Percentiles rank a stretch among this genome's conserved stretches.
Conservation (phyloP, 2,797 vertebrate species). For the Enteromius thamalakanensis region DNA sequence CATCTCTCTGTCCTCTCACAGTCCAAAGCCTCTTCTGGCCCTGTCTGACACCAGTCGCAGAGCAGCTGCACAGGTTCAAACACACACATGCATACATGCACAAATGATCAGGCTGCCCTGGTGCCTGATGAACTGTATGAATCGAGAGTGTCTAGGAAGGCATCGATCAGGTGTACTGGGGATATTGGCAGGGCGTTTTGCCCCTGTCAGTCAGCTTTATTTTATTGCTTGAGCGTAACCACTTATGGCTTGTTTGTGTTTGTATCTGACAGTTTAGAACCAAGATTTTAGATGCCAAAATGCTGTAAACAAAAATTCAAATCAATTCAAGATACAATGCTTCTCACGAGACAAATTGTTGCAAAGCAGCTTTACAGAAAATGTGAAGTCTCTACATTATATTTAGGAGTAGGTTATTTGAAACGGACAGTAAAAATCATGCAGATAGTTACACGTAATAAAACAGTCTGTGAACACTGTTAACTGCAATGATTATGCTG, state of each 20-base stretch:
- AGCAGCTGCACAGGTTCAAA: constrained; percentile 5
- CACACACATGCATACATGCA: constrained; percentile 2
- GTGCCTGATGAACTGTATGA: constrained; percentile 59
- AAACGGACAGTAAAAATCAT: neutral
- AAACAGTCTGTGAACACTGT: neutral
- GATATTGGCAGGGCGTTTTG: constrained; percentile 36
- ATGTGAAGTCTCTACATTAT: neutral
- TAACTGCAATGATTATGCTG: neutral
- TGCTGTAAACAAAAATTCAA: neutral
- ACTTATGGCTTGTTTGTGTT: neutral
- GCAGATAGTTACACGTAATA: neutral
- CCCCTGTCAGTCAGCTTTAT: constrained; percentile 31
- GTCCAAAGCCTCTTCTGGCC: constrained; percentile 60
- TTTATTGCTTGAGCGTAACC: neutral
- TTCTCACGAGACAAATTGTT: neutral
- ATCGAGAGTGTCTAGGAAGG: constrained; percentile 52
- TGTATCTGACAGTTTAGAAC: neutral
- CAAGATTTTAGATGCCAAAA: neutral
- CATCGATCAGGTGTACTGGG: constrained; percentile 36
- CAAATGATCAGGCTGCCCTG: constrained; percentile 48
- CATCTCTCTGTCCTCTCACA: constrained; percentile 55
- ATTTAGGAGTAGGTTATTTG: neutral
- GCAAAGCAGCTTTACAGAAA: neutral
- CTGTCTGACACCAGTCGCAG: constrained; percentile 50
- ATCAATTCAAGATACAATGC: neutral